Evolutionary conservation across 2,113 vertebrate species (phyloP), one percentile per base, ranked within the genome.

Genomic region (Centropristis striata): DNA sequence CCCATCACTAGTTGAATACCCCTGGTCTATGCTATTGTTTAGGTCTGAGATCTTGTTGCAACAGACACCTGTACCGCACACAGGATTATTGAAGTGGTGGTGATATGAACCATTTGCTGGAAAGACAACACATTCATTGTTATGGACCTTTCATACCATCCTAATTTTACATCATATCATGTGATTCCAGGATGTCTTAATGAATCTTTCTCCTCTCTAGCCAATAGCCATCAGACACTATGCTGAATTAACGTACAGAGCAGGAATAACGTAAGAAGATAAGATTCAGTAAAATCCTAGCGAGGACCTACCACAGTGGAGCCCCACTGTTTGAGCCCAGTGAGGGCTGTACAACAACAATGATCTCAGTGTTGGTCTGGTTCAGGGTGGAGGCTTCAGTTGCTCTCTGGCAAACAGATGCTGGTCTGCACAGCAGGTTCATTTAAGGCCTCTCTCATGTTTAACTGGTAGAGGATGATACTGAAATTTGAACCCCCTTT

Each of bases 351-450:
- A 76, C 69, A 81, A 76, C 83, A 89, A 88, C 86, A 87, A 81
- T 90, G 86, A 80, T 78, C 71, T 91, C 84, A 91, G 71, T 82
- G 87, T 86, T 71, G 71, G 37, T 79, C 77, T 54, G 71, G 59
- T 67, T 64, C 28, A 42, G 74, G 86, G 80, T 75, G 71, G 86
- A 88, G 86, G 78, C 49, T 14, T 77, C 21, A 8, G 57, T 72
- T 42, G 1, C 36, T 73, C 54, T 76, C 68, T 77, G 72, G 85
- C 79, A 71, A 80, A 83, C 73, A 82, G 78, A 80, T 80, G 78
- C 64, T 82, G 41, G 47, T 72, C 53, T 71, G 32, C 71, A 78
- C 57, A 77, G 72, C 80, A 84, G 71, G 59, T 88, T 82, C 68
- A 68, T 73, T 61, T 86, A 60, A 78, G 71, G 74, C 84, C 55